Base-by-base conservation (phyloP, 2,797 vertebrate species). In the Malacoraja senta region DNA sequence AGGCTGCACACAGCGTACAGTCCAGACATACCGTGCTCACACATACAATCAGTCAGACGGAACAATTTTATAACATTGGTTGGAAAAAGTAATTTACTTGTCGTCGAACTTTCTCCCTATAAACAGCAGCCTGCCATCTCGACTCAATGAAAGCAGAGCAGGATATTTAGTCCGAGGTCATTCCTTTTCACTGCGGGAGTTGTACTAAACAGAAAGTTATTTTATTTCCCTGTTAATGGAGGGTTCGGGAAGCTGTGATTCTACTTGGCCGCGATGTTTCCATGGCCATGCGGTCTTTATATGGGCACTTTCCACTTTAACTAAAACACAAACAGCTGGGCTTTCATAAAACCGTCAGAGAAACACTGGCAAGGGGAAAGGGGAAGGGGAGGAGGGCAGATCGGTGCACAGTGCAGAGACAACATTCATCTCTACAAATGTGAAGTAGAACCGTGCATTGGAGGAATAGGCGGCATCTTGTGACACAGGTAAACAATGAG, bases 71-170 rank as follows among this genome's bases (percentile, higher is more conserved):
- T 74, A 92, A 76, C 90, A 92, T 53, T 88, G 90, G 71, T 29
- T 76, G 90, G 71, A 72, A 76, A 84, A 92, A 74, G 90, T 74
- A 92, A 74, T 92, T 92, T 92, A 72, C 71, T 92, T 76, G 68
- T 53, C 74, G 90, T 35, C 29, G 38, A 92, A 92, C 90, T 44
- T 74, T 72, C 38, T 92, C 68, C 90, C 72, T 44, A 92, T 72
- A 92, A 38, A 44, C 90, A 92, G 24, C 72, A 72, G 61, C 68
- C 61, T 88, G 84, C 61, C 63, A 88, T 88, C 84, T 74, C 90
- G 74, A 44, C 90, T 72, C 74, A 92, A 76, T 92, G 74, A 92
- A 92, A 92, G 72, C 35, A 74, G 71, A 24, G 26, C 71, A n/a
- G 29, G 90, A 29, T 29, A 92, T 44, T 38, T 68, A 53, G 90